These are phyloP conservation scores for Dipus sagitta DNA, from an alignment of 2,797 vertebrate genomes.

Conservation along the genomic window DNA sequence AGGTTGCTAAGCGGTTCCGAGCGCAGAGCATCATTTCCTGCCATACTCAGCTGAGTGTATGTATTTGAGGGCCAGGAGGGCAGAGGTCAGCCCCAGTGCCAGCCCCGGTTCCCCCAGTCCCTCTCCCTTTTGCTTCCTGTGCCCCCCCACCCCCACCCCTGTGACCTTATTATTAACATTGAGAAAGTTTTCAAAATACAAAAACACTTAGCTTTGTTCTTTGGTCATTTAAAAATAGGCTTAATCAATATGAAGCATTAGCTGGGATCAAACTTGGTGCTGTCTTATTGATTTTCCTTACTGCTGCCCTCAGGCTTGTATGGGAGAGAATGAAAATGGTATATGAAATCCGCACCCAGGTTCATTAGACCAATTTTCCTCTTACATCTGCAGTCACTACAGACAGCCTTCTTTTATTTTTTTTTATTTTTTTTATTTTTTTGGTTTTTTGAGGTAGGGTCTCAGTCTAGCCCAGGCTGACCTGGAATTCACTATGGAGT, in stretches of 20 bases:
- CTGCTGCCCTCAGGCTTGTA: conserved; percentile 71
- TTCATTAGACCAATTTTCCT: conserved; percentile 67
- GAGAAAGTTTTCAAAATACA: conserved; percentile 80
- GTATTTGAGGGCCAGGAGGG: neutral
- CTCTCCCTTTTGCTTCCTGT: neutral
- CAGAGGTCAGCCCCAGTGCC: neutral
- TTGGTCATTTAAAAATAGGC: conserved; percentile 85
- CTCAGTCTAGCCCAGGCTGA: too few relatives aligned
- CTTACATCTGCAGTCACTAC: conserved; percentile 51
- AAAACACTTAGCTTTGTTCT: conserved; percentile 82
- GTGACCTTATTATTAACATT: conserved; percentile 71
- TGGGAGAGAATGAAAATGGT: conserved; percentile 83
- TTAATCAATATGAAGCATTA: conserved; percentile 82
- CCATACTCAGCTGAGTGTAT: neutral
- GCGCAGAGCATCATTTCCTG: neutral
- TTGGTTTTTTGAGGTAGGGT: too few relatives aligned
- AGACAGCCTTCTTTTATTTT: conserved; percentile 71
- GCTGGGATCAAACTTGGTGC: conserved; percentile 70
- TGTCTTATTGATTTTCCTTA: conserved; percentile 83
- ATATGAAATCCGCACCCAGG: conserved; percentile 74
- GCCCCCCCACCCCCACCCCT: conserved; percentile 56
- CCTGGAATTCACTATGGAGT: too few relatives aligned
- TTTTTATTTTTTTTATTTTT: too few relatives aligned
- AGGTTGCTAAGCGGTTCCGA: conserved; percentile 10
- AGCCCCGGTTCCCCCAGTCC: neutral